Conservation (phyloP, 2,113 vertebrate genomes). For the Polypterus bichir region DNA sequence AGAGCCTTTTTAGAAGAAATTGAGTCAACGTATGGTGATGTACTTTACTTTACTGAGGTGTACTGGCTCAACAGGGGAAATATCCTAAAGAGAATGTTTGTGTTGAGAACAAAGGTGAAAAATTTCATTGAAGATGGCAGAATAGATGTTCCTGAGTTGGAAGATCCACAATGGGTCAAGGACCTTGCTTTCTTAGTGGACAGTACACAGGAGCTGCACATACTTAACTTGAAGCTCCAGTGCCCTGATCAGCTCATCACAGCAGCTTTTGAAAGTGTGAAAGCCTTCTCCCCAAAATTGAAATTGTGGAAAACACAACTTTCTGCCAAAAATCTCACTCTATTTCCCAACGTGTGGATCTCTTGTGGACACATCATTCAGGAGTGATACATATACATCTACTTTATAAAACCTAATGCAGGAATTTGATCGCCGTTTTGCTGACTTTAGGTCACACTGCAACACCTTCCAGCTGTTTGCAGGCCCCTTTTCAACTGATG, state of each 20-base stretch:
- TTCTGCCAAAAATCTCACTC: too few relatives aligned
- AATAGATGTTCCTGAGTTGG: slow-evolving; percentile 10
- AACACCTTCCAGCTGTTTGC: too few relatives aligned
- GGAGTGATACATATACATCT: too few relatives aligned
- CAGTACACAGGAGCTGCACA: slow-evolving; percentile 19
- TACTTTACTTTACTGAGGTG: slow-evolving; percentile 19
- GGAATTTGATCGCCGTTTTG: too few relatives aligned
- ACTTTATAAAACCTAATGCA: too few relatives aligned
- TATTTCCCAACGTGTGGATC: too few relatives aligned
- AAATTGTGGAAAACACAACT: too few relatives aligned
- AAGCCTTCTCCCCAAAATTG: neutral
- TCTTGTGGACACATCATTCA: too few relatives aligned
- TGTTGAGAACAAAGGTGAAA: slow-evolving; percentile 13
- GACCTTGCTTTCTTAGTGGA: slow-evolving; percentile 21
- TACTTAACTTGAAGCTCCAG: slow-evolving; percentile 19
- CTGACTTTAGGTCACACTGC: too few relatives aligned
- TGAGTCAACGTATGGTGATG: slow-evolving; percentile 16
- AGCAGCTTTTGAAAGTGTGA: slow-evolving; percentile 15
- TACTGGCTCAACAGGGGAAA: slow-evolving; percentile 14
- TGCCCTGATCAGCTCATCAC: slow-evolving; percentile 13
- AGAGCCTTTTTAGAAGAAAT: too few relatives aligned
- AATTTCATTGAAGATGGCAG: slow-evolving; percentile 12
- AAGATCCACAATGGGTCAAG: slow-evolving; percentile 18
- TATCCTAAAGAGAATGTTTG: slow-evolving; percentile 17
- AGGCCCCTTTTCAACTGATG: too few relatives aligned